Evolutionary conservation across 1,140 invertebrate genomes (phyloP).

Genomic region (Conus betulinus): DNA sequence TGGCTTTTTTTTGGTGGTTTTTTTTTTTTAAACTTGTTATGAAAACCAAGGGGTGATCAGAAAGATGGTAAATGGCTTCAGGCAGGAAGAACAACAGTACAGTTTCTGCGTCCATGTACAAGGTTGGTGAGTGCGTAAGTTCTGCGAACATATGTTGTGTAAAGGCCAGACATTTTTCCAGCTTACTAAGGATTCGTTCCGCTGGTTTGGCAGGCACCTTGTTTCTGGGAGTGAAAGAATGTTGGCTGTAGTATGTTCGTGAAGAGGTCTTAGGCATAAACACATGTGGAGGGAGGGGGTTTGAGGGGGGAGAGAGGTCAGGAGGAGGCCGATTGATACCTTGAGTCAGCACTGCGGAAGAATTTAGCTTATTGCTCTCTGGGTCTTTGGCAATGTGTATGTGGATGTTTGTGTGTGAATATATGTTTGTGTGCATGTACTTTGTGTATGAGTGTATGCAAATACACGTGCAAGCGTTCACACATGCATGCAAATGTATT

Average conservation of each 20-base stretch:
- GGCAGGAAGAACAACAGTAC: too few species aligned
- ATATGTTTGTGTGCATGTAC: constrained; percentile 18
- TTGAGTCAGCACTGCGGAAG: too few species aligned
- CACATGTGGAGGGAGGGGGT: background rate
- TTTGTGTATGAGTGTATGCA: background rate
- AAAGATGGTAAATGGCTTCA: too few species aligned
- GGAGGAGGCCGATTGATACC: background rate
- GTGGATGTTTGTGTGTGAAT: constrained; percentile 15
- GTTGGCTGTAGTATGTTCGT: background rate
- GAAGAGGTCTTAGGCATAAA: background rate
- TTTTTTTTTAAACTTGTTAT: too few species aligned
- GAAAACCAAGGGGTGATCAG: too few species aligned
- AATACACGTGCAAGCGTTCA: background rate
- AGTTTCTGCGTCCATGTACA: too few species aligned
- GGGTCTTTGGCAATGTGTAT: background rate
- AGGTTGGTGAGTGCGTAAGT: too few species aligned
- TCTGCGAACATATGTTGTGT: background rate
- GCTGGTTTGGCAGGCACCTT: background rate
- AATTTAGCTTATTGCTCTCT: too few species aligned
- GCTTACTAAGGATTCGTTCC: background rate
- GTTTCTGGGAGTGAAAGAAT: background rate
- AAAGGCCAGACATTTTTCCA: background rate
- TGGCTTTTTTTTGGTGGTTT: too few species aligned
- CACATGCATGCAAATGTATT: background rate
- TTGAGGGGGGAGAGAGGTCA: background rate